Base-by-base conservation (phyloP, 1,140 invertebrate genomes). In the Eulimnadia texana region DNA sequence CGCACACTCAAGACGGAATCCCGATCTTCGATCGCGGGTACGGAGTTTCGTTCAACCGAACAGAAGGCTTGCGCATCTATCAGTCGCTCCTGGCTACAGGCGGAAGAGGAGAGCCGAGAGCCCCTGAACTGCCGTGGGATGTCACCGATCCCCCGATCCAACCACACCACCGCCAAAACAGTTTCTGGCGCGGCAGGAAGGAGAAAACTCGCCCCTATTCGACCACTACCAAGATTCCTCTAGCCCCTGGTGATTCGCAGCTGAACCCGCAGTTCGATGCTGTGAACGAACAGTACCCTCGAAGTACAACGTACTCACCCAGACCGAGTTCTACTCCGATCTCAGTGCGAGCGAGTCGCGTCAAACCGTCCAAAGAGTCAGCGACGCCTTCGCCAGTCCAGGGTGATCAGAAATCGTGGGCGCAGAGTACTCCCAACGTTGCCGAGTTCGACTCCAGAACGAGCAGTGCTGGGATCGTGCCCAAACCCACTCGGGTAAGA, bases 1-100 rank as follows among this genome's bases (percentile, higher is more conserved):
- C 62, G 49, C 55, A 58, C 28, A 64, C 63, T 22, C 60, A 61
- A 50, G 63, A 64, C 47, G 63, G 63, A 11, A 55, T 64, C 13
- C 58, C 58, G 23, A 62, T 64, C 16, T 55, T 61, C 50, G 63
- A 64, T 13, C 52, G 49, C n/a, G 60, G 63, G 6, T 64, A 64
- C 51, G 63, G 63, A 3, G 28, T 52, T 22, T 25, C 50, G 25
- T 50, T 59, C 50, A 63, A 63, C 58, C 55, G 62, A 10, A 63
- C 62, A 1, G 58, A 58, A 52, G 62, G 62, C 10, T 33, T 63
- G 16, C 55, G 62, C 49, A 63, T 58, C 25, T 64, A 62, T 25
- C 52, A 58, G 50, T 64, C 63, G 9, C 49, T 64, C 47, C 25
- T 64, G 49, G 19, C 58, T 10, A 62, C 50, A 13, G 51, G 52